Base-by-base conservation (phyloP, 2,113 vertebrate species). In the Sapayoa aenigma region DNA sequence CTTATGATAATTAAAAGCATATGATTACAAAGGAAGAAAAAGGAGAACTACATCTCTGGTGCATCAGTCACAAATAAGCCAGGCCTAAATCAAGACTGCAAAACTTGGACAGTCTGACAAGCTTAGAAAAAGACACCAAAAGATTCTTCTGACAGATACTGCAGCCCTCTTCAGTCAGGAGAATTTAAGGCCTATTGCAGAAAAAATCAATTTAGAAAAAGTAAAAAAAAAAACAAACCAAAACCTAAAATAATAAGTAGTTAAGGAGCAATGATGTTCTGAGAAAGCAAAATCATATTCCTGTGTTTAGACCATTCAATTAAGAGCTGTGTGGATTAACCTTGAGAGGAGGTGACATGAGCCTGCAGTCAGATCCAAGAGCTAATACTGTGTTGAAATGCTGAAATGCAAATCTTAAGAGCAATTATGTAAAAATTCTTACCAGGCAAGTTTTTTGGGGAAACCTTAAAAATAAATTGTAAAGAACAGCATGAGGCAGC, bases 391-490 rank as follows among this genome's bases (percentile, higher is more conserved):
- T 58, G 46, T 65, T 84, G 56, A 77, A 83, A 63, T 84, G 76
- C 56, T 90, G 89, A 93, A 96, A 94, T 83, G 86, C 83, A 92
- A 89, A 96, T 95, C 66, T 83, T 86, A 78, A 59, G 42, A 82
- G 41, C 58, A 87, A 95, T 92, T 84, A 96, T 42, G 82, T 39
- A 92, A 83, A 96, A 96, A 55, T 35, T 91, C 92, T 96, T 95
- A 80, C 62, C 73, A 86, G 68, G 72, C 95, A 96, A 76, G 44
- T 59, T 94, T 89, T 46, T 17, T 44, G 41, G 82, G 53, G 52
- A 84, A 95, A 94, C 91, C 79, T 91, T 96, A 93, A 94, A 95
- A 92, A 91, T 39, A 52, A 97, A 94, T 77, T 93, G 66, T 89
- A 62, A 96, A 93, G 83, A 96, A 95, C 23, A 83, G 88, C 66